Base-by-base conservation (phyloP, 2,797 vertebrate genomes). In the Pelochelys cantorii region DNA sequence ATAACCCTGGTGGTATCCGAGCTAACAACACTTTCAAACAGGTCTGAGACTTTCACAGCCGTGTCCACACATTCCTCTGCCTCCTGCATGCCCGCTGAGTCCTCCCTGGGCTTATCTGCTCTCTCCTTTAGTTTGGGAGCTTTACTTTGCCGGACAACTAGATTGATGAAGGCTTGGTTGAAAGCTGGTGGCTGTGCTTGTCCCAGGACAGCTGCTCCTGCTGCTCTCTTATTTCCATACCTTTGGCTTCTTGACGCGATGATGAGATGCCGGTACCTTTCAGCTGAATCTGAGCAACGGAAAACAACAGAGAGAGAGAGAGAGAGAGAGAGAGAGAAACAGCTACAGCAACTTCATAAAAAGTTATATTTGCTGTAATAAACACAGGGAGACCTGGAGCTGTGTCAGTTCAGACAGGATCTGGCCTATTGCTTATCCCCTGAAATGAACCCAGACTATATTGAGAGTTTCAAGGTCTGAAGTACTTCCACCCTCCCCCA, bases 131-230 rank as follows among this genome's bases (percentile, higher is more conserved):
- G 56, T 55, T 94, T 93, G 1, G 92, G 59, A 25, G 86, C 78
- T 96, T 96, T 98, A 56, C 93, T 95, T 34, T 95, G 95, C 2
- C 25, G 95, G 80, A 98, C 97, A 88, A 98, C 97, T 2, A 98
- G 93, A 71, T 97, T 98, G 59, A 99, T 95, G 95, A 98, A 99
- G 57, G 97, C 94, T 27, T 98, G 98, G 25, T 97, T 98, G 91
- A 98, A 97, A 81, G 95, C 62, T 7, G 97, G 74, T 0, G 90
- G 84, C 18, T 87, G 92, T 0, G 52, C 83, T 48, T 91, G 93
- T 2, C 77, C 62, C 0, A 71, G 37, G 18, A 71, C 74, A 81
- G 5, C 55, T 71, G 89, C n/a, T 87, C 84, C 93, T 42, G 52
- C 85, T 74, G 75, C n/a, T 59, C 37, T 83, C 13, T 34, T 95